phyloP scores from a whole-genome alignment of 1,140 invertebrate species.

The Euschistus heros region DNA sequence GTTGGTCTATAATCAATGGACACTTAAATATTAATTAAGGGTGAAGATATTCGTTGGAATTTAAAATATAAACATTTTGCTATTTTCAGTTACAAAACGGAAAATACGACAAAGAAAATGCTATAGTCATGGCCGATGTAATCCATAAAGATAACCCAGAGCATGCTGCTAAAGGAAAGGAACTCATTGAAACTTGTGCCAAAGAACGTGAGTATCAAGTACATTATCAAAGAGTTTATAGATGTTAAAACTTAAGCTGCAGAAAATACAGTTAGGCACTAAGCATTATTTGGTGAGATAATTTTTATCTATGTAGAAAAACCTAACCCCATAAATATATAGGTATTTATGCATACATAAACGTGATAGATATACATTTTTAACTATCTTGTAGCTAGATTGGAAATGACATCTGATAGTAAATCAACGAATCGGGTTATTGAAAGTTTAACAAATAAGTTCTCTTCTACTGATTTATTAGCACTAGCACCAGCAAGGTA shows the following conservation, averaged over 20 bases:
- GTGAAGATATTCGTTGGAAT: not conserved
- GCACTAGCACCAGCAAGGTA: too few relatives aligned
- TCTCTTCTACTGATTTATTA: too few relatives aligned
- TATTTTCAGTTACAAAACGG: conserved; percentile 20
- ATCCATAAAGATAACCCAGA: conserved; percentile 23
- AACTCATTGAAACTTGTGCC: conserved; percentile 15
- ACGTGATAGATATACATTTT: too few relatives aligned
- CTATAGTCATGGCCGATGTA: conserved; percentile 19
- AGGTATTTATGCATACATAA: too few relatives aligned
- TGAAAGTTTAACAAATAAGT: too few relatives aligned
- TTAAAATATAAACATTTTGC: not conserved
- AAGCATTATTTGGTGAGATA: not conserved
- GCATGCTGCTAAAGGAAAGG: conserved; percentile 13
- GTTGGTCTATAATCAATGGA: not conserved
- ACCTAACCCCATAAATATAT: too few relatives aligned
- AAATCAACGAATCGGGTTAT: too few relatives aligned
- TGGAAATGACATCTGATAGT: too few relatives aligned
- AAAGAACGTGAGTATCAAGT: conserved; percentile 14
- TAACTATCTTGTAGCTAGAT: too few relatives aligned
- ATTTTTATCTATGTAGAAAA: too few relatives aligned
- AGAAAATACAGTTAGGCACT: not conserved
- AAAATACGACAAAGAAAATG: conserved; percentile 21
- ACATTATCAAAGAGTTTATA: not conserved
- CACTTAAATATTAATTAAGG: not conserved
- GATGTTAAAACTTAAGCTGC: not conserved